Conservation (phyloP, 1,140 invertebrate species). For the Aradophagus sp. region DNA sequence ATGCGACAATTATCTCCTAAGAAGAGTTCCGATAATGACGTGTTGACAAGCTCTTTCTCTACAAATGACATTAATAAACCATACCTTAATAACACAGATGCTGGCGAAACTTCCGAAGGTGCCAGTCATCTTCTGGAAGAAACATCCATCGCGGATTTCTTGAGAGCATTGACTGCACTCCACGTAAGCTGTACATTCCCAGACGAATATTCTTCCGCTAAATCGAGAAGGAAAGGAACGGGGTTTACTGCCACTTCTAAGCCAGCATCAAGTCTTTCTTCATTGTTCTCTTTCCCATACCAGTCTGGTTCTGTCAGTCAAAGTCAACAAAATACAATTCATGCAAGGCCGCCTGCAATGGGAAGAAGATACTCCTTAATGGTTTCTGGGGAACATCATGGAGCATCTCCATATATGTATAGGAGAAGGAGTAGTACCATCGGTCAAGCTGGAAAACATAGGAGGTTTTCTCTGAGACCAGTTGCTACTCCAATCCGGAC, state of each 20-base stretch:
- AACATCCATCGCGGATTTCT: conserved; percentile 84
- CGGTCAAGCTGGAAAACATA: conserved; percentile 32
- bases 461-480: conserved; percentile 74
- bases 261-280: conserved; percentile 69
- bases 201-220: conserved; percentile 58
- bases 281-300: conserved; percentile 66
- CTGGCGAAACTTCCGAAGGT: conserved; percentile 44
- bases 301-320: conserved; percentile 43
- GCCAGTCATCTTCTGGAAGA: conserved; percentile 81
- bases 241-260: conserved; percentile 67
- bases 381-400: conserved; percentile 56
- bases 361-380: conserved; percentile 64
- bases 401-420: conserved; percentile 55
- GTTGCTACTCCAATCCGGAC: conserved; percentile 61
- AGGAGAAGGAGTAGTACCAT: conserved; percentile 57
- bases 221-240: conserved; percentile 77
- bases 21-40: conserved; percentile 46
- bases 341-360: conserved; percentile 24
- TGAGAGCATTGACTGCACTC: conserved; percentile 80
- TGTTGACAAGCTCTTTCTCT: conserved; percentile 48
- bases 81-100: conserved; percentile 64
- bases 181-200: conserved; percentile 68
- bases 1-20: conserved; percentile 66
- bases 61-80: conserved; percentile 54
- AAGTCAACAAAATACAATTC: conserved; percentile 63